These are phyloP conservation scores for Eustalomyia histrio DNA, from an alignment of 2,888 invertebrate genomes.

Conservation along the genomic window DNA sequence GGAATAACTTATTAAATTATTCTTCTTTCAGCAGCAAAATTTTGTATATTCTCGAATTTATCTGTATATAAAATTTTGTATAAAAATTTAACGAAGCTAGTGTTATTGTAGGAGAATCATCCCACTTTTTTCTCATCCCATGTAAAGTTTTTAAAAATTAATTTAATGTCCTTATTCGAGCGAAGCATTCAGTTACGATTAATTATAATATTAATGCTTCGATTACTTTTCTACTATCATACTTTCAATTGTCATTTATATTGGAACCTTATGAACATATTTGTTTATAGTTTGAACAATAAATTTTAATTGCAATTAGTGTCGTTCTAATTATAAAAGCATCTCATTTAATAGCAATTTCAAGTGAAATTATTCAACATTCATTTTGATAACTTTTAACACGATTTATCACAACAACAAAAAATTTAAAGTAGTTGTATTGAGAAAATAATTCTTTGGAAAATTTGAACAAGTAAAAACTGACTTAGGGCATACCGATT, in stretches of 20 bases:
- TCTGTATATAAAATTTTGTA: too few relatives aligned
- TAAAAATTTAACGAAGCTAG: too few relatives aligned
- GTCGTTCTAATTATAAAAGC: slow-evolving; percentile 17
- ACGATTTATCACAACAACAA: slow-evolving; percentile 36
- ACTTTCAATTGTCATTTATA: background rate
- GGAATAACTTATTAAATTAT: too few relatives aligned
- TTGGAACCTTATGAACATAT: background rate
- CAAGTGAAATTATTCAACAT: slow-evolving; percentile 32
- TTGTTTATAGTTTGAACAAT: slow-evolving; percentile 7
- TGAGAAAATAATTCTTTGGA: background rate
- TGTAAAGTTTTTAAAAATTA: too few relatives aligned
- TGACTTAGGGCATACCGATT: background rate
- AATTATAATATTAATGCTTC: slow-evolving; percentile 1
- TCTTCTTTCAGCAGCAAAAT: too few relatives aligned
- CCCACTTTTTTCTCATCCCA: too few relatives aligned
- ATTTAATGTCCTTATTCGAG: too few relatives aligned
- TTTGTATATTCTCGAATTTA: too few relatives aligned
- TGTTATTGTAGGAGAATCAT: too few relatives aligned
- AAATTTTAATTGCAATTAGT: slow-evolving; percentile 37
- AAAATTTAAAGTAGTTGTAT: background rate
- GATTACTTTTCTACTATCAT: background rate
- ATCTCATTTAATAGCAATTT: slow-evolving; percentile 2
- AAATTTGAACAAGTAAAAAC: background rate
- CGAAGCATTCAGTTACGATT: too few relatives aligned
- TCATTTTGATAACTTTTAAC: slow-evolving; percentile 24